Evolutionary conservation across 2,888 invertebrate species (phyloP), one percentile per base, ranked within the genome.

Genomic region (Adela reaumurella): DNA sequence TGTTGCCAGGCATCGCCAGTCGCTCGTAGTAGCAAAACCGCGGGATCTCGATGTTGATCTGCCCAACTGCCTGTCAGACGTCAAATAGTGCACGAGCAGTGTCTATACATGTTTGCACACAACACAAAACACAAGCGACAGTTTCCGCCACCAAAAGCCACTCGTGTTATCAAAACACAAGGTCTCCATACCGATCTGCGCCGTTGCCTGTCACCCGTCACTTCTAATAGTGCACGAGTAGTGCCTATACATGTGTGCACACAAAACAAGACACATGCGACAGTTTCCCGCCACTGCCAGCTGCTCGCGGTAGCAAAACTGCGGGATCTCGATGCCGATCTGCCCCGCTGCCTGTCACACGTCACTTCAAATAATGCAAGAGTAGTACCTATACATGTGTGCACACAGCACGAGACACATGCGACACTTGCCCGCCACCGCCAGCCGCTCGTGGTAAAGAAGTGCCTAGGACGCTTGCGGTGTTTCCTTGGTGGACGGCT

Each of bases 101-200:
- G n/a, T n/a, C n/a, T n/a, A n/a, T 41, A 53, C 19, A 45, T 44
- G 35, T 43, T 16, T 17, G n/a, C 17, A 24, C 5, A 6, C 24
- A 24, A 24, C 24, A 24, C 99, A 20, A 99, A 82, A 74, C 99
- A 99, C 99, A 99, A 99, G 54, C 99, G 86, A 66, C 98, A 99
- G 78, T 99, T 99, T 44, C 99, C 55, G 99, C 99, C 20, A 99
- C 93, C 4, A 98, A 96, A 49, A 99, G 83, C 47, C 99, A 85
- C 67, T 99, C 99, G 79, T 99, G 99, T 70, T 99, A 99, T 71
- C 99, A 99, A 71, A 99, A 99, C 99, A 82, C 2, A 99, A 99
- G 99, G n/a, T n/a, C 79, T 99, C 98, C 44, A 99, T 90, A 14
- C 99, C 99, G 55, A 90, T 86, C 73, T 90, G 82, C 1, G 97